These are phyloP conservation scores for Tragelaphus scriptus DNA, from an alignment of 2,113 vertebrate genomes.

Conservation along the genomic window DNA sequence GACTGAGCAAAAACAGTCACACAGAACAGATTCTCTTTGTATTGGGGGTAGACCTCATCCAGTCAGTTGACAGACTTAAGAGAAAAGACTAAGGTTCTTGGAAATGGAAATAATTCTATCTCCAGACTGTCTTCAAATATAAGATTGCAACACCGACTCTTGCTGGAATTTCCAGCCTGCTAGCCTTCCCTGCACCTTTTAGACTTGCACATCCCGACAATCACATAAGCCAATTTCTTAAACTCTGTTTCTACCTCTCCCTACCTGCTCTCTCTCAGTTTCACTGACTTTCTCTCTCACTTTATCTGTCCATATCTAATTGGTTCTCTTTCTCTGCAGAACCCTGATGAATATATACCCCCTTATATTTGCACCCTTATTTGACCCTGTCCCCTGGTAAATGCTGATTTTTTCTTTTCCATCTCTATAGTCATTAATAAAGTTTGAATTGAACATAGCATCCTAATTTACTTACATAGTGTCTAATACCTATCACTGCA, in stretches of 20 bases:
- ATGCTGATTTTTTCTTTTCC: background rate
- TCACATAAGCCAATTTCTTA: background rate
- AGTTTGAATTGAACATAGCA: background rate
- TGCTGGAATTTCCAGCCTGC: background rate
- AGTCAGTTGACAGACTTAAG: background rate
- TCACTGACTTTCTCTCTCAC: background rate
- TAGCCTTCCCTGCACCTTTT: background rate
- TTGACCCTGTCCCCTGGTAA: background rate
- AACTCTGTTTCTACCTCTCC: background rate
- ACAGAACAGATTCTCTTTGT: background rate
- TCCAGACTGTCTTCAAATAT: background rate
- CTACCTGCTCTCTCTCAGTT: background rate
- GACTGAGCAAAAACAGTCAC: background rate
- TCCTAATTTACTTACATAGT: background rate
- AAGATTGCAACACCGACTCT: no score
- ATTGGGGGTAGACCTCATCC: background rate
- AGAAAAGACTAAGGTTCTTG: background rate
- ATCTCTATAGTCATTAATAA: background rate
- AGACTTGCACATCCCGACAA: background rate
- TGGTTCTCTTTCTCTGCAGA: background rate
- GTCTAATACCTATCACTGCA: background rate
- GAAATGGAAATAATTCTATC: background rate
- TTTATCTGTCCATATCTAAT: background rate
- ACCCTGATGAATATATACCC: background rate
- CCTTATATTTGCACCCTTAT: no score